A percentile compares a stretch with the other conserved stretches of the same genome.
These are phyloP conservation scores for Eptesicus fuscus DNA, from an alignment of 2,113 vertebrate genomes.

Conservation along the genomic window DNA sequence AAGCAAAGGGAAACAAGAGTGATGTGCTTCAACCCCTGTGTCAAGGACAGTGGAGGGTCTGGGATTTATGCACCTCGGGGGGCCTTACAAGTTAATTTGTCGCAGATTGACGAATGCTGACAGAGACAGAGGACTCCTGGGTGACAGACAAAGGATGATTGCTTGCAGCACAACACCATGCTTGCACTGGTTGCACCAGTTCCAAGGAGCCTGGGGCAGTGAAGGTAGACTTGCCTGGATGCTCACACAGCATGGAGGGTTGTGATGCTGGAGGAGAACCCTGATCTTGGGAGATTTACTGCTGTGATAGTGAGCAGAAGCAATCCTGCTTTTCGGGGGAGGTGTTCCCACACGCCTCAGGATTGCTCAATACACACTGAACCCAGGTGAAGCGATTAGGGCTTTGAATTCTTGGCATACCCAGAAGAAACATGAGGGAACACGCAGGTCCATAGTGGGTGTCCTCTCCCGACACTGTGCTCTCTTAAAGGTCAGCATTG, in stretches of 20 bases:
- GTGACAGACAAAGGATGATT: neutral
- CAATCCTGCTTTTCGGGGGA: neutral
- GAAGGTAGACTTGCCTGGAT: neutral
- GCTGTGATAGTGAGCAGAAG: neutral
- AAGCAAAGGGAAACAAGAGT: neutral
- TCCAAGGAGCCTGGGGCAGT: neutral
- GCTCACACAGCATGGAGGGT: neutral
- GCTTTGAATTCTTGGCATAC: neutral
- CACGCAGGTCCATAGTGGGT: neutral
- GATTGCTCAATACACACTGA: neutral
- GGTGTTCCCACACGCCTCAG: neutral
- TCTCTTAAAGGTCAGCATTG: neutral
- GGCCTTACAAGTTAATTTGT: neutral
- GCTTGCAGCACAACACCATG: neutral
- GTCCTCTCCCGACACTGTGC: neutral
- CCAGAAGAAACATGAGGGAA: neutral
- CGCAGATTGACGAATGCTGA: neutral
- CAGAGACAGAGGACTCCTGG: neutral
- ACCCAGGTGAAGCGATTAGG: neutral
- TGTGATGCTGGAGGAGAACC: neutral
- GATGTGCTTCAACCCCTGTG: neutral
- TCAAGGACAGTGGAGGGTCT: neutral
- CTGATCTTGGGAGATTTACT: neutral
- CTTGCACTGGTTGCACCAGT: neutral
- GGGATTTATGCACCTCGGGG: neutral